Evolutionary conservation across 2,888 invertebrate species (phyloP).

Genomic region (Papilio protenor): DNA sequence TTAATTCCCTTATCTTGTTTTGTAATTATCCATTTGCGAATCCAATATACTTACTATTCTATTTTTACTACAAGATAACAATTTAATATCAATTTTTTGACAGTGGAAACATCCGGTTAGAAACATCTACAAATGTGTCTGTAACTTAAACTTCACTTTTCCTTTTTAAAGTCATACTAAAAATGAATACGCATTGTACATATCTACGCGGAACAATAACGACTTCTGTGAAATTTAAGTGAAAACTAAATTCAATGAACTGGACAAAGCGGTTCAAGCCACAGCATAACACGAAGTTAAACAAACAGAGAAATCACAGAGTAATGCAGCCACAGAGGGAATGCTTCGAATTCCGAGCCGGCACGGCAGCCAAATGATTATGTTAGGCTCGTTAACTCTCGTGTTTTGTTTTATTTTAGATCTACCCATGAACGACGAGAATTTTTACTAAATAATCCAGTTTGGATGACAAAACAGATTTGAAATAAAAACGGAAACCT

Average conservation of each 20-base stretch:
- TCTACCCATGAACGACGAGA: neutral
- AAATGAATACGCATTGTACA: neutral
- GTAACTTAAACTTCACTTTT: neutral
- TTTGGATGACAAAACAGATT: neutral
- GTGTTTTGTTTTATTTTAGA: neutral
- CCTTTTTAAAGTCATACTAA: neutral
- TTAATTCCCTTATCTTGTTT: too few species aligned
- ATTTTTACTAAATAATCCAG: neutral
- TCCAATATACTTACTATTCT: too few species aligned
- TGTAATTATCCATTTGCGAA: too few species aligned
- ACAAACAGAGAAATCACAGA: constrained; percentile 17
- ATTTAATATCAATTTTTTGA: too few species aligned
- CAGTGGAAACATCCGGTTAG: too few species aligned
- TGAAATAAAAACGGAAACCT: neutral
- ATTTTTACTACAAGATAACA: too few species aligned
- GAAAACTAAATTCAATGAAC: constrained; percentile 23
- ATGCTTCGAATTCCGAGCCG: constrained; percentile 12
- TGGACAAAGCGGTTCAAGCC: constrained; percentile 5
- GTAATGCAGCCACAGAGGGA: constrained; percentile 11
- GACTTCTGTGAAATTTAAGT: neutral
- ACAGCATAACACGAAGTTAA: constrained; percentile 14
- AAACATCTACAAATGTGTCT: neutral
- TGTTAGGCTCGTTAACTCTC: neutral
- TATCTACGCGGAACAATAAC: neutral
- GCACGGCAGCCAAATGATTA: constrained; percentile 1